Evolutionary conservation across 2,113 vertebrate genomes (phyloP), one percentile per base, ranked within the genome.

Genomic region (Boulengeromyrus knoepffleri): DNA sequence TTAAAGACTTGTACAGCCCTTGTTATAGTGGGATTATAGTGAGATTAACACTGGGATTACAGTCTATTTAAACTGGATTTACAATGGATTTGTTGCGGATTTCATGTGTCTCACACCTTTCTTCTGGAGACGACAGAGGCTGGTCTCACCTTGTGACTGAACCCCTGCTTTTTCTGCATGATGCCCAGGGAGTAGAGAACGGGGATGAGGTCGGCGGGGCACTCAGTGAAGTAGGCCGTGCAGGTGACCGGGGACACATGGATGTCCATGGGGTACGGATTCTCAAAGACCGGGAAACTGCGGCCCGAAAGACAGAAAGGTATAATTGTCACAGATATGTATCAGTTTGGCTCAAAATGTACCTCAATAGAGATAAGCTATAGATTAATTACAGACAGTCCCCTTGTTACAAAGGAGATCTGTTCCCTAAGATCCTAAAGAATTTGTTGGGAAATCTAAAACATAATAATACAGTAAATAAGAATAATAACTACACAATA

Each of bases 281-380:
- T 99, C 97, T 99, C 99, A 97, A 99, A 99, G 94, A 99, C 97
- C 74, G 99, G 99, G 95, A 97, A 99, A 95, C 99, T 99, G 92
- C 39, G 36, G 19, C 47, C 6, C 85, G 47, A 77, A 46, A 24
- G 46, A 62, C 46, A 91, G 31, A 92, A 1, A 91, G 91, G 50
- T 27, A 50, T 10, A 27, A 50, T 17, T 27, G 12, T 53, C 47
- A 27, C 19, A 39, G n/a, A 56, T 36, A 56, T 5, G 86, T 87
- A 56, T 58, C 27, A 17, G 36, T 80, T 42, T 80, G 13, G 74
- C 74, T 80, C 31, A 39, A 31, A 77, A 36, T 77, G 4, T 77
- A 77, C 70, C 31, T 77, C 70, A 77, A 19, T 19, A 42, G 13
- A 42, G 36, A 42, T 80, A 80, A 80, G 15, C 13, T 80, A 80